phyloP scores from a whole-genome alignment of 1,140 invertebrate species.

The Prorops nasuta region DNA sequence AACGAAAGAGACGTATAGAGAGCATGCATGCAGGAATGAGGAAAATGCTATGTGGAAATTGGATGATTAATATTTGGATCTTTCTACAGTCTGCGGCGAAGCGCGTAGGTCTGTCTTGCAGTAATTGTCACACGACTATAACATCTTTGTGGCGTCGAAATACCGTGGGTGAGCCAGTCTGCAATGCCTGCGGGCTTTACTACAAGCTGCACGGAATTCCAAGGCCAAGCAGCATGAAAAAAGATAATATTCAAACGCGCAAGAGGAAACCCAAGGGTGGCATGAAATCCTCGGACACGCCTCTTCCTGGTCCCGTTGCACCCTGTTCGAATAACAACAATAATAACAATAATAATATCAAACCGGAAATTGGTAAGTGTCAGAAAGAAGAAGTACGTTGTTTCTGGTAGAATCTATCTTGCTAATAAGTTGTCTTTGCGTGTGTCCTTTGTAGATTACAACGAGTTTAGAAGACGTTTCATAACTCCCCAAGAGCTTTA shows the following conservation, averaged over 20 bases:
- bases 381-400: neutral
- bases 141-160: slow-evolving; percentile 89
- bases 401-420: no score
- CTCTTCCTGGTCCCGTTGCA: slow-evolving; percentile 15
- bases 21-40: neutral
- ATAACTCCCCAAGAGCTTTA: no score
- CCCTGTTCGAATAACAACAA: slow-evolving; percentile 27
- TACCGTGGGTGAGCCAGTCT: slow-evolving; percentile 81
- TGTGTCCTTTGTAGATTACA: no score
- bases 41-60: neutral
- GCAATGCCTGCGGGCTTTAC: slow-evolving; percentile 93
- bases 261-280: slow-evolving; percentile 86
- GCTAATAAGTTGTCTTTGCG: no score
- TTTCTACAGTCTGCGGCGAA: slow-evolving; percentile 61
- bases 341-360: slow-evolving; percentile 38
- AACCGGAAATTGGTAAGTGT: slow-evolving; percentile 37
- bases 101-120: slow-evolving; percentile 81
- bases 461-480: no score
- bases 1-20: neutral
- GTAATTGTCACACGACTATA: slow-evolving; percentile 83
- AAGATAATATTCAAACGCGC: slow-evolving; percentile 90
- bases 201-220: slow-evolving; percentile 88
- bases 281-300: slow-evolving; percentile 46
- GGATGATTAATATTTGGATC: slow-evolving; percentile 14
- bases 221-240: slow-evolving; percentile 90